Evolutionary conservation across 2,797 vertebrate genomes (phyloP), one percentile per base, ranked within the genome.

Genomic region (Hylomyscus alleni): DNA sequence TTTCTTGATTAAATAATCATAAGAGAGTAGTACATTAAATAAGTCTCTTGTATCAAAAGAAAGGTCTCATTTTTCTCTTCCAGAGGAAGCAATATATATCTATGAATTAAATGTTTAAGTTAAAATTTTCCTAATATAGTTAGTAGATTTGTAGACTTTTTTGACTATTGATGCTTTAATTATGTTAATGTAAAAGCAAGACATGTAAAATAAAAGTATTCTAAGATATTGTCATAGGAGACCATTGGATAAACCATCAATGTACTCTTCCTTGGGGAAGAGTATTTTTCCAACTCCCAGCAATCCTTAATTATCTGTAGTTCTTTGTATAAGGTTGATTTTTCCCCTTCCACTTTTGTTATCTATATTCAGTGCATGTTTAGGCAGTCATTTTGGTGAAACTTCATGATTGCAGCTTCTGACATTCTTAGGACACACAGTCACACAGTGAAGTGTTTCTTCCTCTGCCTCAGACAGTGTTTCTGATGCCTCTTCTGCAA

Each of bases 1-100:
- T 75, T 60, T 77, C 15, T 93, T 93, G 29, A 34, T 52, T 86
- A 54, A 90, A 88, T 72, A 89, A 86, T 67, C 26, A 60, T 26
- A 24, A 84, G 65, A 80, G 13, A 22, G 2, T 34, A 86, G 76
- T 82, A 3, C 31, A 85, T 89, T 40, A 44, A 34, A 69, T 10
- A 67, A 2, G 3, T 7, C 40, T 1, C 34, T 90, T 88, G 56
- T 10, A 88, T 29, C 11, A 34, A 58, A 72, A 85, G 34, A 65
- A 67, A 86, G 19, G 34, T 78, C 58, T 72, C 37, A 72, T 20
- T 72, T 75, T 87, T 78, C 69, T 26, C 37, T 69, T 50, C 13
- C 4, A 72, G 40, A 72, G 2, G 34, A 76, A 54, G 8, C 15
- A 26, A 8, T 14, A 52, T 10, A 3, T 54, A 14, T 6, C 1